These are phyloP conservation scores for Charadrius vociferus DNA, from an alignment of 2,113 vertebrate species.

Conservation along the genomic window DNA sequence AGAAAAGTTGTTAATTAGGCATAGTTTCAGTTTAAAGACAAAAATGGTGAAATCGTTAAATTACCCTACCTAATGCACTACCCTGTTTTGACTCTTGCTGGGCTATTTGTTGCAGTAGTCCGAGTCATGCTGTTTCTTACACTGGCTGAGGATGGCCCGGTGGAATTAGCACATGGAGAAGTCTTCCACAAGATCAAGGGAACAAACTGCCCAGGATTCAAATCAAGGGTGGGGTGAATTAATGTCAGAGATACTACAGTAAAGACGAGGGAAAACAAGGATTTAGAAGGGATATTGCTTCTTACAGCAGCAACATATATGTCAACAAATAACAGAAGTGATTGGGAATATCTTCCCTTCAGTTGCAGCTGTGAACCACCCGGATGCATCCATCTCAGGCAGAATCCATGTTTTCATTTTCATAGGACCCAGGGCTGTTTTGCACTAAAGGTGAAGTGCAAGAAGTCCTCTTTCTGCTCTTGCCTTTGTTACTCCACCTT, in stretches of 20 bases:
- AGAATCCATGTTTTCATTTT: not conserved
- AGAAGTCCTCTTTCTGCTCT: not conserved
- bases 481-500: not conserved
- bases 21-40: not conserved
- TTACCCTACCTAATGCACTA: not conserved
- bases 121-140: not conserved
- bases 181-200: not conserved
- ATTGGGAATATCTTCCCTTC: not conserved
- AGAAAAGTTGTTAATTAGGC: not conserved
- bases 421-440: not conserved
- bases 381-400: not conserved
- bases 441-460: not conserved
- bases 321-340: not conserved
- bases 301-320: not conserved
- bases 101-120: not conserved
- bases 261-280: not conserved
- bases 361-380: not conserved
- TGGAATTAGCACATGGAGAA: not conserved
- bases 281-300: not conserved
- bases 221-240: not conserved
- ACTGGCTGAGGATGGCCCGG: not conserved
- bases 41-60: not conserved
- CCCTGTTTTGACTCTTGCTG: not conserved
- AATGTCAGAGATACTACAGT: not conserved
- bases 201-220: not conserved